phyloP scores from a whole-genome alignment of 2,888 invertebrate species.

The Spatulosminthurus flaviceps region DNA sequence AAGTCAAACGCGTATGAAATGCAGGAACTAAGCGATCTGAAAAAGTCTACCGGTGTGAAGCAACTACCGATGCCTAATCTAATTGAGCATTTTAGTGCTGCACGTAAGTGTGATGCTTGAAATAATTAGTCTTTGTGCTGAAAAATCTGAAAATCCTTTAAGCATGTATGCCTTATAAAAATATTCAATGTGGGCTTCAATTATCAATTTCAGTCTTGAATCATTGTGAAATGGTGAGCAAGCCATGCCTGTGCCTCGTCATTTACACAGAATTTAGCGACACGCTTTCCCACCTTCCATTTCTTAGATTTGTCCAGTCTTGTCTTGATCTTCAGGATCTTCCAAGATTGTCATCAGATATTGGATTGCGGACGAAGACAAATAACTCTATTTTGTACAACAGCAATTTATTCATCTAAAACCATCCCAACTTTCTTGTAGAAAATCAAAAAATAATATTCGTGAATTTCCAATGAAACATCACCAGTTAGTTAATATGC shows the following conservation, averaged over 20 bases:
- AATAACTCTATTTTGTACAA: conserved; percentile 18
- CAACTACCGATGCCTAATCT: conserved; percentile 26
- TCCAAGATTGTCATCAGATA: background rate
- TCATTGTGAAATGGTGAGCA: conserved; percentile 29
- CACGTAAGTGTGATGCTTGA: background rate
- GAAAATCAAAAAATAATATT: no score
- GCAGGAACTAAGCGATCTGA: background rate
- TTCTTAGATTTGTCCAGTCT: conserved; percentile 19
- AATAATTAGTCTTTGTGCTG: background rate
- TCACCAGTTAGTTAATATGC: no score
- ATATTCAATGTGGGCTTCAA: no score
- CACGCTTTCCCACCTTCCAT: conserved; percentile 19
- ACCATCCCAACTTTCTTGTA: no score
- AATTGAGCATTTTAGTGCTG: conserved; percentile 21
- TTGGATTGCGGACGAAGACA: background rate
- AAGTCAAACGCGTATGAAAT: background rate
- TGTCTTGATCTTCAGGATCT: background rate
- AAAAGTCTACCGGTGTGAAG: background rate
- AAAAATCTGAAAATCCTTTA: no score
- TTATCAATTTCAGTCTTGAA: conserved; percentile 21
- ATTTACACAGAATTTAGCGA: conserved; percentile 27
- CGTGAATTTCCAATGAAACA: no score
- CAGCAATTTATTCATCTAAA: conserved; percentile 38
- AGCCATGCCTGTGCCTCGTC: background rate
- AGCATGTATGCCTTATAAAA: no score